These are phyloP conservation scores for Aphelenchoides besseyi DNA, from an alignment of 1,140 invertebrate species.

Conservation along the genomic window DNA sequence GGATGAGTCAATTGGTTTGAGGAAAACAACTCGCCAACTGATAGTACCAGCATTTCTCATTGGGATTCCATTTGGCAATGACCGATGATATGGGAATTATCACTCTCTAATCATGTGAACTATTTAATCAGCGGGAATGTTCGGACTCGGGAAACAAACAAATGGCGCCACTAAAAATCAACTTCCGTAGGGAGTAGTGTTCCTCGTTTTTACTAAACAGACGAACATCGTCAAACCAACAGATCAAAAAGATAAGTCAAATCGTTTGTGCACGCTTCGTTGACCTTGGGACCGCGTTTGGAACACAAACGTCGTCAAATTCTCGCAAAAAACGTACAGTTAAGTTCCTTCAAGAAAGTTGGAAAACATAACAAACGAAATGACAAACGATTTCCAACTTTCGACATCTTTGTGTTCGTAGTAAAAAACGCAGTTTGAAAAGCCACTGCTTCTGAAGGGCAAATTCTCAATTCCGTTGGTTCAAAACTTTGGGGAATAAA, in stretches of 20 bases:
- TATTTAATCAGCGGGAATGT: too few species aligned
- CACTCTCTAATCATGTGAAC: too few species aligned
- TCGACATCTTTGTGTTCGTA: neutral
- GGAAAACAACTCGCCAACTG: neutral
- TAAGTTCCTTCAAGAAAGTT: neutral
- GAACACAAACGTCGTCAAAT: neutral
- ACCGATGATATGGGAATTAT: too few species aligned
- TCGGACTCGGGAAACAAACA: too few species aligned
- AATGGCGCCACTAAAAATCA: too few species aligned
- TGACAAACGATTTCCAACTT: neutral
- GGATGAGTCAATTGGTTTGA: neutral
- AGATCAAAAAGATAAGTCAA: neutral
- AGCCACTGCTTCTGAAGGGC: neutral
- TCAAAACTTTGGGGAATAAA: neutral
- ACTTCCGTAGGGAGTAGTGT: too few species aligned
- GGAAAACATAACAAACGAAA: neutral
- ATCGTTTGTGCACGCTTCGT: neutral
- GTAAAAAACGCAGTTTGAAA: neutral
- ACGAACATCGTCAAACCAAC: neutral
- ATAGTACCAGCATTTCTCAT: neutral
- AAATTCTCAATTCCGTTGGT: neutral
- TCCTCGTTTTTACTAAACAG: neutral
- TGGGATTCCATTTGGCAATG: too few species aligned
- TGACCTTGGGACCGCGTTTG: neutral
- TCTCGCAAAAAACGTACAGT: constrained; percentile 1